Conservation (phyloP, 2,888 invertebrate species). For the Cyclophora punctaria region DNA sequence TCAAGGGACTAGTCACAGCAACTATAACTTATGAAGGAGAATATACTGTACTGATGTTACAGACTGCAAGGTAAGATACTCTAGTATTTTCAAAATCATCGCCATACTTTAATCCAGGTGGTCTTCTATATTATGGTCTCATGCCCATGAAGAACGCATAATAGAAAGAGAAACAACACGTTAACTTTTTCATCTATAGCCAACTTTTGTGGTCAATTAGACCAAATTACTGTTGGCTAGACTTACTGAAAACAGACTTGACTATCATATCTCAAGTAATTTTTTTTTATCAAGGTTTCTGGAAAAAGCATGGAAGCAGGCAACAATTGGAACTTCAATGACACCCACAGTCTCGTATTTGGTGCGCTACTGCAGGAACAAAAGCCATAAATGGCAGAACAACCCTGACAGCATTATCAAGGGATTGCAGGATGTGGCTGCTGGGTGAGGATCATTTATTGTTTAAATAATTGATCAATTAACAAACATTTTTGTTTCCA, state of each 20-base stretch:
- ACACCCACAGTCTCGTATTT: conserved; percentile 84
- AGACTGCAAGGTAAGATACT: conserved; percentile 81
- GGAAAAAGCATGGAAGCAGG: conserved; percentile 85
- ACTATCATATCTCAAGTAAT: not conserved
- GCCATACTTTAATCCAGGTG: too few relatives aligned
- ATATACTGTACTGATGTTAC: conserved; percentile 92
- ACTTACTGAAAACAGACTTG: too few relatives aligned
- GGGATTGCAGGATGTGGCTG: conserved; percentile 77
- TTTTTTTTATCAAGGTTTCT: conserved; percentile 73
- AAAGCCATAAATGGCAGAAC: conserved; percentile 44
- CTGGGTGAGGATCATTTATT: conserved; percentile 61
- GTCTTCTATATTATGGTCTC: too few relatives aligned
- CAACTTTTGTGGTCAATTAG: too few relatives aligned
- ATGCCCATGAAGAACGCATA: too few relatives aligned
- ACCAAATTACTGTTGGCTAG: too few relatives aligned
- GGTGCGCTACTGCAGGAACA: conserved; percentile 33
- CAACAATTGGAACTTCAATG: conserved; percentile 73
- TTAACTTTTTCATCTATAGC: too few relatives aligned
- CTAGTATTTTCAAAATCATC: too few relatives aligned
- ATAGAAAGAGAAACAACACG: too few relatives aligned
- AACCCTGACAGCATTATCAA: conserved; percentile 69
- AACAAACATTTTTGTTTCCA: too few relatives aligned
- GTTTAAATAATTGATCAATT: too few relatives aligned
- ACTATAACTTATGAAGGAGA: conserved; percentile 96
- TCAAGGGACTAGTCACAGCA: conserved; percentile 86